Conservation (phyloP, 2,113 vertebrate species). For the Sminthopsis crassicaudata region DNA sequence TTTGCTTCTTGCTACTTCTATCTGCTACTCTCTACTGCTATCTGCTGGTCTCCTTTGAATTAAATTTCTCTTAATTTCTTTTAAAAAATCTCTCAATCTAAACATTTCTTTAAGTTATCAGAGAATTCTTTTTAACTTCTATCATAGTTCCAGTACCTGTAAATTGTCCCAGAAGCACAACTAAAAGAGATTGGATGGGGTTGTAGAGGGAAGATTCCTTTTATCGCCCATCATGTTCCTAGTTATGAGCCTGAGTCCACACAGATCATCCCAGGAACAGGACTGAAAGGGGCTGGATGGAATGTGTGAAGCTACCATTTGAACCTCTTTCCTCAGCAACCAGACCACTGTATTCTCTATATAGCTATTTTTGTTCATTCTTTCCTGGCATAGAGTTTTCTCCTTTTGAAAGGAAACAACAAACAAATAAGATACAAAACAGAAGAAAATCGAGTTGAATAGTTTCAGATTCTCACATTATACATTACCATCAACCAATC, state of each 20-base stretch:
- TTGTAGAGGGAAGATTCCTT: neutral
- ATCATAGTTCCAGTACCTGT: neutral
- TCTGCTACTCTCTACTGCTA: conserved; percentile 26
- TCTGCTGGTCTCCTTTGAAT: conserved; percentile 44
- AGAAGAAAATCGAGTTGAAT: neutral
- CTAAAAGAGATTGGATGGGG: neutral
- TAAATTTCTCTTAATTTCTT: neutral
- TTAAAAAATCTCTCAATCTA: neutral
- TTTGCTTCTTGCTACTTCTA: neutral
- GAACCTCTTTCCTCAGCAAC: neutral
- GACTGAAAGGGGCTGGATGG: neutral
- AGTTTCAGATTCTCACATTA: neutral
- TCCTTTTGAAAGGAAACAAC: neutral
- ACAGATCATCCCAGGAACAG: neutral
- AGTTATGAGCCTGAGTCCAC: neutral
- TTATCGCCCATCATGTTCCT: neutral
- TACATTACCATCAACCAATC: neutral
- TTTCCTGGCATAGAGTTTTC: neutral
- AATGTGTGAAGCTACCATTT: neutral
- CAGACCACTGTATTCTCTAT: neutral
- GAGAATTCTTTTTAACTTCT: neutral
- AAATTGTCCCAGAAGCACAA: neutral
- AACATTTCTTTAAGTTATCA: neutral
- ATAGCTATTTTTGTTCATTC: neutral
- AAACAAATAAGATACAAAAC: neutral